Evolutionary conservation across 2,888 invertebrate genomes (phyloP).

Genomic region (Aporophyla lueneburgensis): DNA sequence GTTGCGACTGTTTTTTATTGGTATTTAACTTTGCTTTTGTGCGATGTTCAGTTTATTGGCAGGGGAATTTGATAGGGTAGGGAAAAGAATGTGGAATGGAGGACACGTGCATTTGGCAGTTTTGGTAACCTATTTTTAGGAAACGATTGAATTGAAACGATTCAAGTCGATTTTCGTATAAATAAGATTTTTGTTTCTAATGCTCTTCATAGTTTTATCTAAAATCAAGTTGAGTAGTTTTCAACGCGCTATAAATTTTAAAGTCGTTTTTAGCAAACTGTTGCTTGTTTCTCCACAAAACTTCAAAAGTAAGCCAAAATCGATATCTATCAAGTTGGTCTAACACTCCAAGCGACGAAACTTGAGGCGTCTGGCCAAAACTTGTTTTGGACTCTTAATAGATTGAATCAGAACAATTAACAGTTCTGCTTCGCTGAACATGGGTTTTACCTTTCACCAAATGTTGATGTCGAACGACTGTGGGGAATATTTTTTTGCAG

Average conservation of each 20-base stretch:
- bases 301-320: conserved; percentile 49
- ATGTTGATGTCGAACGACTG: conserved; percentile 11
- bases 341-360: conserved; percentile 45
- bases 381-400: conserved; percentile 55
- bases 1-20: conserved; percentile 72
- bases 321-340: conserved; percentile 44
- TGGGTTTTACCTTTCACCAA: conserved; percentile 18
- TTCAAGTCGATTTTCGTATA: neutral
- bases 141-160: neutral
- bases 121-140: neutral
- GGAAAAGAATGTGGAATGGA: neutral
- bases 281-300: conserved; percentile 26
- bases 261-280: conserved; percentile 14
- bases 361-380: conserved; percentile 48
- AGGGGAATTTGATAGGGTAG: conserved; percentile 12
- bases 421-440: conserved; percentile 41
- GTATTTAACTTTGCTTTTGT: conserved; percentile 67
- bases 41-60: conserved; percentile 56
- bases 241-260: neutral
- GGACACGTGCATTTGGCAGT: neutral
- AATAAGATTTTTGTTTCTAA: neutral
- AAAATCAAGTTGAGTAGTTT: neutral
- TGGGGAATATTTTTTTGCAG: neutral
- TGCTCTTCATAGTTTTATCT: neutral
- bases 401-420: conserved; percentile 63